A percentile compares a stretch with the other conserved stretches of the same genome.
Conservation (phyloP, 2,888 invertebrate species). For the Aphidoletes aphidimyza region DNA sequence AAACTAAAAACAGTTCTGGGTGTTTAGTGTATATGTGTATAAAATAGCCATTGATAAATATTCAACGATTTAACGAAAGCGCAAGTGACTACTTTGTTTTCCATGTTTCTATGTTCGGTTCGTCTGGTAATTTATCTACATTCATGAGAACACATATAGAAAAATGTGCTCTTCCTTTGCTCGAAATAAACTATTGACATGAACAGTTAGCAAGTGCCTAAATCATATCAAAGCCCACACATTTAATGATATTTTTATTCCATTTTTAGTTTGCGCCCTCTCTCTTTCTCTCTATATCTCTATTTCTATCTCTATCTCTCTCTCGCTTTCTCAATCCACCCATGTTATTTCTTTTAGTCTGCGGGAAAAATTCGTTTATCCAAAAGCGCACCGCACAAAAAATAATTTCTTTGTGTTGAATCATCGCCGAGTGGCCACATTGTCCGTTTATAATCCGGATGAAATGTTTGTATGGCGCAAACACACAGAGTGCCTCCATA, state of each 20-base stretch:
- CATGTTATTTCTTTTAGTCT: background rate
- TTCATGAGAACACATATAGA: constrained; percentile 36
- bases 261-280: background rate
- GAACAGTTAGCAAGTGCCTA: constrained; percentile 38
- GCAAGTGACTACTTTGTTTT: constrained; percentile 17
- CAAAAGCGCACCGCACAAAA: background rate
- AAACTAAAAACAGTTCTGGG: too few species aligned
- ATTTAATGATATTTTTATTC: background rate
- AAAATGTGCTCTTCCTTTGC: constrained; percentile 23
- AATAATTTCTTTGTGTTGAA: background rate
- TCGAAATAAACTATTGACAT: constrained; percentile 1
- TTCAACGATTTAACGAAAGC: constrained; percentile 14
- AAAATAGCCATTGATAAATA: constrained; percentile 46
- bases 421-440: background rate
- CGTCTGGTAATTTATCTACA: background rate
- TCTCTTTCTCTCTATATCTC: background rate
- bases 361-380: background rate
- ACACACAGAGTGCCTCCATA: background rate
- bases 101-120: background rate
- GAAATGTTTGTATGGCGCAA: constrained; percentile 9
- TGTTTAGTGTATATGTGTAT: background rate
- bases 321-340: background rate
- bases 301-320: background rate
- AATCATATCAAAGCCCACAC: background rate
- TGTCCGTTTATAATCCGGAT: constrained; percentile 32